Evolutionary conservation across 92 coral and sea anemone species (phyloP).

Genomic region (Umimayanthus kanabou): DNA sequence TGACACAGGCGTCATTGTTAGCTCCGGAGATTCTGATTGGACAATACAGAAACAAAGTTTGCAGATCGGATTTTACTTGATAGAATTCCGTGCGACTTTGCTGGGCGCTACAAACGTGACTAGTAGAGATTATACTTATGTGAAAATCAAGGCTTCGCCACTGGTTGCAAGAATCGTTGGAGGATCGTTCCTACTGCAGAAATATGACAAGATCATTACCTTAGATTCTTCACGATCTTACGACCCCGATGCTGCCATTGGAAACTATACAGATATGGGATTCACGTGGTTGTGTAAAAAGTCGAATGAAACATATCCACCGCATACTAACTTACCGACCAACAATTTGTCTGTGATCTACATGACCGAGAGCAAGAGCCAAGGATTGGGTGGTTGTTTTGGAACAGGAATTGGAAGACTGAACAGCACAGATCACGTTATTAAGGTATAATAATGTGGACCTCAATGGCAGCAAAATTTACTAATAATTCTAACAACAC

Average conservation of each 20-base stretch:
- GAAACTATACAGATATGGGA: constrained; percentile 56
- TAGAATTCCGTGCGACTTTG: constrained; percentile 58
- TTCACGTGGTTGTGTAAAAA: constrained; percentile 81
- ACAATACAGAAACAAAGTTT: constrained; percentile 52
- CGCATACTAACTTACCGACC: background rate
- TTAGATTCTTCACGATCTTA: constrained; percentile 59
- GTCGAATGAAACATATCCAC: constrained; percentile 57
- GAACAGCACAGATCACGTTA: background rate
- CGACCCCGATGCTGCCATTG: constrained; percentile 67
- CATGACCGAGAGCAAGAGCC: background rate
- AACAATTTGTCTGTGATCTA: constrained; percentile 14
- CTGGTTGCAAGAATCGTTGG: constrained; percentile 66
- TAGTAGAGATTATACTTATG: constrained; percentile 43
- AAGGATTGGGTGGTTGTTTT: constrained; percentile 9
- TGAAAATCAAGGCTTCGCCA: constrained; percentile 43
- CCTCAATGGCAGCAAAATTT: background rate
- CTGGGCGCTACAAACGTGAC: background rate
- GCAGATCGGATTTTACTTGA: constrained; percentile 49
- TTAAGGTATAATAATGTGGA: background rate
- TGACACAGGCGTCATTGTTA: background rate
- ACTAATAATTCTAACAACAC: background rate
- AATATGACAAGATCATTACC: constrained; percentile 41
- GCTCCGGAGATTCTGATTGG: constrained; percentile 52
- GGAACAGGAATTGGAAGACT: constrained; percentile 37
- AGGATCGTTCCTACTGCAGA: constrained; percentile 59